Evolutionary conservation across 2,113 vertebrate species (phyloP), one percentile per base, ranked within the genome.

Genomic region (Apteryx mantelli): DNA sequence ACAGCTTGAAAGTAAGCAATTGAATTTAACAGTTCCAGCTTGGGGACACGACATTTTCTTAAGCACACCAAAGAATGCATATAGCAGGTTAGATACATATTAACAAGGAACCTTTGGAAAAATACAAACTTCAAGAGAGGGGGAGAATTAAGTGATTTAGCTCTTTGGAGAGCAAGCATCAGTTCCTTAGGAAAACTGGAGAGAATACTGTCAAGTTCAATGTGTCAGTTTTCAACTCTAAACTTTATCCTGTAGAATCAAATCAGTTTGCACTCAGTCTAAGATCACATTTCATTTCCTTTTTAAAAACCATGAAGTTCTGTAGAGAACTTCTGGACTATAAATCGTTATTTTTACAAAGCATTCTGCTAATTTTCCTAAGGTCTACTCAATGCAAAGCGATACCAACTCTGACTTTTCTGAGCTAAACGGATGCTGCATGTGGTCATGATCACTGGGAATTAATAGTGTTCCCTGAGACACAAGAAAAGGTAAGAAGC

Each of bases 1-100:
- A 97, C 98, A 78, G 77, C 98, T 99, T 71, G 61, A 95, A 95
- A 98, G 98, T 99, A 97, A 94, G 63, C 12, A 74, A 63, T 83
- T 96, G 71, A 71, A 60, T 65, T 63, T 82, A 82, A 69, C 18
- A 15, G 32, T 77, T 96, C 16, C 63, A 83, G 4, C 85, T n/a
- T 75, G 30, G 20, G 38, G 30, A 64, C 53, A 34, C 34, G 18
- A 12, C 71, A 22, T 86, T 83, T 86, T 85, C 76, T 56, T 53
- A 74, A 87, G n/a, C 61, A 48, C 22, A 48, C 11, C 20, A 40
- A 74, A 28, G 19, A 92, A 58, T 80, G 32, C 7, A 48, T 90
- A 90, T 88, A 56, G 40, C 1, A 3, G 14, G 52, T 77, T 71
- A 91, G 56, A 50, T 34, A 32, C 14, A 13, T 81, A 84, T 68